phyloP scores from a whole-genome alignment of 1,140 invertebrate species.

The Drosophila pseudoananassae region DNA sequence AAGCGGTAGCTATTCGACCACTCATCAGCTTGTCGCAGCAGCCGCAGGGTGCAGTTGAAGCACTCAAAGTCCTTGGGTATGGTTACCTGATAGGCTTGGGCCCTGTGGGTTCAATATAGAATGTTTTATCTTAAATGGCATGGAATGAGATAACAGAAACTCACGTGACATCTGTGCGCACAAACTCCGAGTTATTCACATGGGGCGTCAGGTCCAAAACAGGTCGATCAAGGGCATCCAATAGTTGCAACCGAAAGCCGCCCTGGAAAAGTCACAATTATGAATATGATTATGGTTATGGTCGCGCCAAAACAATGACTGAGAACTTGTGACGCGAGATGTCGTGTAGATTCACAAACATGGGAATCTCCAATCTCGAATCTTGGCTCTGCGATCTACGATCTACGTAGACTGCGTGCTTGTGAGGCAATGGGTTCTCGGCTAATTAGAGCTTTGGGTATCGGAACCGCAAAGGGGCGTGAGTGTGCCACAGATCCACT shows the following conservation, averaged over 20 bases:
- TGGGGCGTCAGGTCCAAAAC: slow-evolving; percentile 93
- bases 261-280: slow-evolving; percentile 87
- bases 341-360: slow-evolving; percentile 50
- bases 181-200: slow-evolving; percentile 91
- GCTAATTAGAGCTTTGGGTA: slow-evolving; percentile 48
- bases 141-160: not conserved
- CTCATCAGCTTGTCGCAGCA: slow-evolving; percentile 94
- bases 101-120: slow-evolving; percentile 86
- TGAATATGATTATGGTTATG: slow-evolving; percentile 33
- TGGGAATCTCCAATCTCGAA: slow-evolving; percentile 57
- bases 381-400: slow-evolving; percentile 26
- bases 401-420: slow-evolving; percentile 46
- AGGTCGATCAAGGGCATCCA: slow-evolving; percentile 92
- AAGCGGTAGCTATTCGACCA: slow-evolving; percentile 94
- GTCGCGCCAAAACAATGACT: slow-evolving; percentile 64
- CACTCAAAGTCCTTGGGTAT: slow-evolving; percentile 94
- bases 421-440: slow-evolving; percentile 62
- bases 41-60: slow-evolving; percentile 93
- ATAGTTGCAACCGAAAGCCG: slow-evolving; percentile 92
- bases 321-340: slow-evolving; percentile 72
- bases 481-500: slow-evolving; percentile 80
- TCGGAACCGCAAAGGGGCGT: slow-evolving; percentile 43
- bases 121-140: not conserved
- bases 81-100: slow-evolving; percentile 91
- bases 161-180: slow-evolving; percentile 90